These are phyloP conservation scores for Drosophila paucipuncta DNA, from an alignment of 2,888 invertebrate genomes.

Conservation along the genomic window DNA sequence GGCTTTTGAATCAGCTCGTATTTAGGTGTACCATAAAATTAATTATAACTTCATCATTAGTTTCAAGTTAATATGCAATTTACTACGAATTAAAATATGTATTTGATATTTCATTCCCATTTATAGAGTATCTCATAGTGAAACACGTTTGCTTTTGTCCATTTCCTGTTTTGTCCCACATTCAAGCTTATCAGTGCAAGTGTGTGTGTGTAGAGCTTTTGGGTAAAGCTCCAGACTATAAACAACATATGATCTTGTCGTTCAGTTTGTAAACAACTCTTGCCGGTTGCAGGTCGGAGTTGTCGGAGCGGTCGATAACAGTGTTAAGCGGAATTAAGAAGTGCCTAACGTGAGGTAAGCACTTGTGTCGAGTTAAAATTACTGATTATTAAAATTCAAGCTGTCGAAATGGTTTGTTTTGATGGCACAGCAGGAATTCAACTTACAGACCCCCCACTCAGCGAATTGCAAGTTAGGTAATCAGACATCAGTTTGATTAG, in stretches of 20 bases:
- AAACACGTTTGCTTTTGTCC: neutral
- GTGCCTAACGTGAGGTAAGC: slow-evolving; percentile 37
- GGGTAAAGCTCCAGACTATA: slow-evolving; percentile 40
- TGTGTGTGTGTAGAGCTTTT: slow-evolving; percentile 42
- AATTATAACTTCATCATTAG: neutral
- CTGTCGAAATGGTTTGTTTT: slow-evolving; percentile 53
- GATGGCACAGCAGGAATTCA: slow-evolving; percentile 41
- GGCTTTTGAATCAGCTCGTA: neutral
- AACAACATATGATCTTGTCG: slow-evolving; percentile 59
- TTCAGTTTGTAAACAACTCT: slow-evolving; percentile 70
- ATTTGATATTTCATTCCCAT: neutral
- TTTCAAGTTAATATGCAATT: neutral
- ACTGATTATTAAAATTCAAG: slow-evolving; percentile 61
- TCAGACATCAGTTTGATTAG: slow-evolving; percentile 23
- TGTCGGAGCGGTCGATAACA: too few species aligned
- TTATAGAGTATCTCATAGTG: slow-evolving; percentile 4
- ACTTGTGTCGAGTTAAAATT: slow-evolving; percentile 22
- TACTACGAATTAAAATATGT: neutral
- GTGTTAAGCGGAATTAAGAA: slow-evolving; percentile 15
- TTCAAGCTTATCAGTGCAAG: neutral
- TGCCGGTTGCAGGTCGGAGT: slow-evolving; percentile 47
- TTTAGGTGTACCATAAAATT: neutral
- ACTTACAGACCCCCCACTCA: slow-evolving; percentile 29
- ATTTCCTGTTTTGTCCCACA: slow-evolving; percentile 27
- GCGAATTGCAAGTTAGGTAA: slow-evolving; percentile 56